Conservation (phyloP, 1,140 invertebrate species). For the Prorops nasuta region DNA sequence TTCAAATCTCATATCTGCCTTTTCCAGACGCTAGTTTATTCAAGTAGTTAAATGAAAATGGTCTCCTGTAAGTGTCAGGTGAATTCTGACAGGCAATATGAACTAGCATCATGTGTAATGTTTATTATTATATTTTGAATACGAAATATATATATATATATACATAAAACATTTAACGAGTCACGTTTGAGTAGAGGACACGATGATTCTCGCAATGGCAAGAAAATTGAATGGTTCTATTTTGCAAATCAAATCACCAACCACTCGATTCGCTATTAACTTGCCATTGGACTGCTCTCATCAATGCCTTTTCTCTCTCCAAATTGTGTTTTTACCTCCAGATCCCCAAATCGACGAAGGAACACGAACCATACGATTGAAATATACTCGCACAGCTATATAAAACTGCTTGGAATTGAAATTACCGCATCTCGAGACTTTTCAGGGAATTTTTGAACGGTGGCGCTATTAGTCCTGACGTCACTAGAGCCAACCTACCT, state of each 20-base stretch:
- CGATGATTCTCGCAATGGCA: background rate
- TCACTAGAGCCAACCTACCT: too few species aligned
- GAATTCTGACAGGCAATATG: constrained; percentile 40
- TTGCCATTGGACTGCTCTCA: background rate
- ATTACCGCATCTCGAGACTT: too few species aligned
- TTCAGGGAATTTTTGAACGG: too few species aligned
- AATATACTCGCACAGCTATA: too few species aligned
- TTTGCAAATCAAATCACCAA: too few species aligned
- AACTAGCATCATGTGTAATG: constrained; percentile 52
- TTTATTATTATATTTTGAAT: constrained; percentile 56
- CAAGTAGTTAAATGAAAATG: background rate
- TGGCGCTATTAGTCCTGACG: too few species aligned
- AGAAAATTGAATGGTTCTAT: background rate
- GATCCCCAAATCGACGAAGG: too few species aligned
- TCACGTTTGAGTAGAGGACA: background rate
- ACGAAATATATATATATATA: constrained; percentile 50
- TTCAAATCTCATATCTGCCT: constrained; percentile 46
- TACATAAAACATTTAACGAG: background rate
- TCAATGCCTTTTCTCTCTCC: too few species aligned
- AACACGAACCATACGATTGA: too few species aligned
- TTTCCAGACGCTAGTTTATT: constrained; percentile 38
- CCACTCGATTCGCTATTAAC: background rate
- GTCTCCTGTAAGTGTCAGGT: constrained; percentile 32
- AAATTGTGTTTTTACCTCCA: background rate
- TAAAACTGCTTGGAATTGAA: too few species aligned